Evolutionary conservation across 1,140 invertebrate species (phyloP).

Genomic region (Panulirus ornatus): DNA sequence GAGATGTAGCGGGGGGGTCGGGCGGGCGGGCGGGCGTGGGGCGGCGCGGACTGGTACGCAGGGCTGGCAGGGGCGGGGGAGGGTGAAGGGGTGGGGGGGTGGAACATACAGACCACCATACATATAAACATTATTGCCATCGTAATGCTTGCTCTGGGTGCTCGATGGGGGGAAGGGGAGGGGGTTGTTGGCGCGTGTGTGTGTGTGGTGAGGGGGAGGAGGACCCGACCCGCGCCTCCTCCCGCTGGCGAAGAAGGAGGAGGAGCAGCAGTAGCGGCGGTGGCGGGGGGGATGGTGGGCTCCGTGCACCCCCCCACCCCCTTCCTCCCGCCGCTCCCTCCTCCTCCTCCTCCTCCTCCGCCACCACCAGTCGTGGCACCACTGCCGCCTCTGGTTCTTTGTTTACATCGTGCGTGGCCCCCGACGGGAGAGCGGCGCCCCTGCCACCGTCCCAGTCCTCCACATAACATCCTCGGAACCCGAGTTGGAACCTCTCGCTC

Average conservation of each 20-base stretch:
- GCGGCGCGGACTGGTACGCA: too few relatives aligned
- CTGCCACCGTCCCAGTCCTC: slow-evolving; percentile 13
- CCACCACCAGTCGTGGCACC: background rate
- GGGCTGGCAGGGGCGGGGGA: too few relatives aligned
- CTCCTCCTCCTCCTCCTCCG: background rate
- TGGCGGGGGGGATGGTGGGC: too few relatives aligned
- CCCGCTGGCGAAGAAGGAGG: background rate
- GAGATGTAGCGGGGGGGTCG: too few relatives aligned
- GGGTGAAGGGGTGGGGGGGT: too few relatives aligned
- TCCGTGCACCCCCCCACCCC: background rate
- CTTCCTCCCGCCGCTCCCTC: background rate
- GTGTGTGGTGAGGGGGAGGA: background rate
- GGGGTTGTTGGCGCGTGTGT: background rate
- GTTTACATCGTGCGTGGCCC: slow-evolving; percentile 46
- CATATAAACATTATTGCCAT: too few relatives aligned
- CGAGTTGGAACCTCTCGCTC: background rate
- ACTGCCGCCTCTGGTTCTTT: slow-evolving; percentile 46
- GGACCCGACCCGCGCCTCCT: background rate
- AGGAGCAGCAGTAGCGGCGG: background rate
- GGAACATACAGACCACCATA: too few relatives aligned
- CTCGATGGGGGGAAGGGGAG: too few relatives aligned
- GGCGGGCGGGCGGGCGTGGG: too few relatives aligned
- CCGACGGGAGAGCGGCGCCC: slow-evolving; percentile 48
- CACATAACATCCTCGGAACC: background rate
- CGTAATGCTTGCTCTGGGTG: background rate